Evolutionary conservation across 2,113 vertebrate species (phyloP).

Genomic region (Mohoua ochrocephala): DNA sequence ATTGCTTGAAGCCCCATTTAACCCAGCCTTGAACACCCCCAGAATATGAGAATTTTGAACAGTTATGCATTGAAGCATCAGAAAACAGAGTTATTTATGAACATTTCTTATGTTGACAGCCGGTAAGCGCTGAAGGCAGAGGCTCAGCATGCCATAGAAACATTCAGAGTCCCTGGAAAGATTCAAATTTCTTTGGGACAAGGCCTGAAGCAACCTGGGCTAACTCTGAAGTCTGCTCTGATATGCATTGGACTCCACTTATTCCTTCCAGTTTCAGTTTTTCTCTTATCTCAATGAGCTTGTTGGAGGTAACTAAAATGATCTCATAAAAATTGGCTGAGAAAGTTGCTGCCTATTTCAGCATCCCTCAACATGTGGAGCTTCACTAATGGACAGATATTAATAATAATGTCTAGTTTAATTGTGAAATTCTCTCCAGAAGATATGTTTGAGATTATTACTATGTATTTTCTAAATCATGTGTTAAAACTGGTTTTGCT

Average conservation of each 20-base stretch:
- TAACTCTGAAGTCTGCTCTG: neutral
- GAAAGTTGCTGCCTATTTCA: neutral
- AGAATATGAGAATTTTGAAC: neutral
- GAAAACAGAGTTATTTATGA: neutral
- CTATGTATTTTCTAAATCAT: neutral
- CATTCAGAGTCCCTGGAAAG: neutral
- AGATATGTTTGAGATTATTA: neutral
- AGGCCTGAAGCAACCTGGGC: neutral
- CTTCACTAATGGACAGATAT: neutral
- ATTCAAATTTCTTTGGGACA: neutral
- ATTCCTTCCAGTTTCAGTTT: neutral
- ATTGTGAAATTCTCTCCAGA: neutral
- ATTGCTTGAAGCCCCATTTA: neutral
- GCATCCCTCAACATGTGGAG: neutral
- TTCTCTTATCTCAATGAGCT: neutral
- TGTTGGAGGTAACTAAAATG: neutral
- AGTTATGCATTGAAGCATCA: neutral
- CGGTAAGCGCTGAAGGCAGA: neutral
- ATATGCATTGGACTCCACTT: neutral
- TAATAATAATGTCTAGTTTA: neutral
- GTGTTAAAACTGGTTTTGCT: neutral
- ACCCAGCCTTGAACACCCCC: neutral
- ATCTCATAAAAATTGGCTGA: neutral
- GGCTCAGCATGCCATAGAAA: neutral
- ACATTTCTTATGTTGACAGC: neutral